Evolutionary conservation across 2,888 invertebrate genomes (phyloP).

Genomic region (Poecilobothrus nobilitatus): DNA sequence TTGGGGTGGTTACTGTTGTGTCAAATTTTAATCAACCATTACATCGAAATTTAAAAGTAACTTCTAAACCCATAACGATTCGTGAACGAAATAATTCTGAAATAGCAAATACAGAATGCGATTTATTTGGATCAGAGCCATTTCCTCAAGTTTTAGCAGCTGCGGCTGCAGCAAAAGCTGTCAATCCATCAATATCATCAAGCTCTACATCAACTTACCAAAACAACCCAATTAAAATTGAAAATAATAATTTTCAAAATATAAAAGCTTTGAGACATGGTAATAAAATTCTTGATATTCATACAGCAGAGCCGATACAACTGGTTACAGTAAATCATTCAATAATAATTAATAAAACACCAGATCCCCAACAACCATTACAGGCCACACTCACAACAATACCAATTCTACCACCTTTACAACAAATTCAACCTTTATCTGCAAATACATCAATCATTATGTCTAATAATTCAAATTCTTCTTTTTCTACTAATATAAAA

Average conservation of each 20-base stretch:
- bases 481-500: slow-evolving; percentile 16
- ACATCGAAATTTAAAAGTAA: background rate
- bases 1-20: slow-evolving; percentile 33
- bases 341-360: slow-evolving; percentile 42
- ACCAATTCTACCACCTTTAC: slow-evolving; percentile 16
- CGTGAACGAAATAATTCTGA: background rate
- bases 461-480: background rate
- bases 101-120: slow-evolving; percentile 25
- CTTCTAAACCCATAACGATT: background rate
- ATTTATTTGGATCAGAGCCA: slow-evolving; percentile 42
- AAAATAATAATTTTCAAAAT: background rate
- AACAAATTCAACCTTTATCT: slow-evolving; percentile 12
- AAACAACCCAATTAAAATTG: slow-evolving; percentile 7
- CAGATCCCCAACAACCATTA: slow-evolving; percentile 29
- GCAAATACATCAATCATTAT: slow-evolving; percentile 9
- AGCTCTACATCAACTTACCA: slow-evolving; percentile 22
- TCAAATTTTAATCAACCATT: slow-evolving; percentile 17
- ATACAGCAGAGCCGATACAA: slow-evolving; percentile 26
- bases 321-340: slow-evolving; percentile 42
- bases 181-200: slow-evolving; percentile 23
- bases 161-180: slow-evolving; percentile 29
- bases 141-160: slow-evolving; percentile 42
- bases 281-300: background rate
- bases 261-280: background rate
- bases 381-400: background rate